Evolutionary conservation across 2,113 vertebrate genomes (phyloP).

Genomic region (Physeter macrocephalus): DNA sequence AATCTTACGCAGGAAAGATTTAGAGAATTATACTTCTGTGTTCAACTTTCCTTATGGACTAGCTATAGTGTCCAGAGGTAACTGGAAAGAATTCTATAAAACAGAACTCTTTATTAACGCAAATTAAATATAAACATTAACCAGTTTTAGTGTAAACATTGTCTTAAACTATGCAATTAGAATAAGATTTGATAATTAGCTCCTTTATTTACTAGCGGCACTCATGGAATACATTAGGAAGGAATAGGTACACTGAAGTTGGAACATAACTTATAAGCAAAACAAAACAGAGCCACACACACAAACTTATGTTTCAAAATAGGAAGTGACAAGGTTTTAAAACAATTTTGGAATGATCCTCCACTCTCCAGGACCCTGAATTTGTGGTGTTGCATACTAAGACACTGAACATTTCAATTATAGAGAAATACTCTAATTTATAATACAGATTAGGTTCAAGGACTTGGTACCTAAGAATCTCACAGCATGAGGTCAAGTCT

Average conservation of each 20-base stretch:
- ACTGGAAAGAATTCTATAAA: background rate
- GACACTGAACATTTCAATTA: background rate
- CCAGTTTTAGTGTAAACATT: background rate
- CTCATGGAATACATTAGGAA: background rate
- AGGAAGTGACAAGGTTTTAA: background rate
- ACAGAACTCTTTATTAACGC: background rate
- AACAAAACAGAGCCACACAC: background rate
- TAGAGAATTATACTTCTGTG: background rate
- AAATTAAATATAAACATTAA: background rate
- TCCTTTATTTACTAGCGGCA: background rate
- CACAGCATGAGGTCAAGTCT: background rate
- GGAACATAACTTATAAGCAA: background rate
- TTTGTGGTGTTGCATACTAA: fast-evolving
- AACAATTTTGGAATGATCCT: background rate
- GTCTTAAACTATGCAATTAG: background rate
- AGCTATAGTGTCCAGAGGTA: background rate
- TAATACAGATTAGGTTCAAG: background rate
- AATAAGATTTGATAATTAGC: background rate
- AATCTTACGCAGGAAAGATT: background rate
- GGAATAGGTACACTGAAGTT: background rate
- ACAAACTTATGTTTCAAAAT: background rate
- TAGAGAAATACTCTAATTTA: background rate
- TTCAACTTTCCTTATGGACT: background rate
- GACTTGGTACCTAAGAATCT: background rate
- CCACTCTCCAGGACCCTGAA: fast-evolving